Evolutionary conservation across 2,113 vertebrate genomes (phyloP), one percentile per base, ranked within the genome.

Genomic region (Loxodonta africana): DNA sequence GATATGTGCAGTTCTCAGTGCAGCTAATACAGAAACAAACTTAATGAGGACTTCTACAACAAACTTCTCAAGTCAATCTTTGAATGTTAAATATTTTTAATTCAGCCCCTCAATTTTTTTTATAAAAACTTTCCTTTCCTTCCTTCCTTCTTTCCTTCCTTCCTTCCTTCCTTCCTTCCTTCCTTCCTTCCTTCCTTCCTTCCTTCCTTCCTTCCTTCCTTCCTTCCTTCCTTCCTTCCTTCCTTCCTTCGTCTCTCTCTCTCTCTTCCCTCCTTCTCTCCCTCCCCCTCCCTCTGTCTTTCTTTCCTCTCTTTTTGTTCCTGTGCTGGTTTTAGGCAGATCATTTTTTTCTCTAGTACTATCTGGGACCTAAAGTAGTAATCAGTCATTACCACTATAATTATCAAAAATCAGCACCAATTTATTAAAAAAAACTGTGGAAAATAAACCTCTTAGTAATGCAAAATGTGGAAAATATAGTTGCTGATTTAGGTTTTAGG

Each of bases 1-100:
- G 12, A 63, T 41, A 81, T 80, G 20, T 96, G 69, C 92, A 95
- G 82, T 44, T 96, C 86, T 88, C 84, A 97, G 74, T 88, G 60
- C 90, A 97, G 87, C 84, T 95, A 33, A 97, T 94, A 65, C 3
- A 69, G 51, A 89, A 18, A 71, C 17, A 71, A 11, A 17, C 57
- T 63, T 83, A 76, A n/a, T 30, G 67, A 69, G 62, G 71, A 71
- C 4, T 25, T 41, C 33, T 5, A 17, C 11, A 80, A 5, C 78
- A 37, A 2, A n/a, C 7, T 67, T 88, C 9, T 17, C 84, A 11
- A 51, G 53, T 62, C 33, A n/a, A 5, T 25, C 20, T 92, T 88
- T 41, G 23, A 76, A 83, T 93, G 93, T 6, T 76, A 9, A 53
- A 8, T 62, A 62, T 74, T 85, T 82, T 84, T 69, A 69, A 87